Percentiles rank a stretch among this genome's conserved stretches.
These are phyloP conservation scores for Psettodes erumei DNA, from an alignment of 2,113 vertebrate species.

Conservation along the genomic window DNA sequence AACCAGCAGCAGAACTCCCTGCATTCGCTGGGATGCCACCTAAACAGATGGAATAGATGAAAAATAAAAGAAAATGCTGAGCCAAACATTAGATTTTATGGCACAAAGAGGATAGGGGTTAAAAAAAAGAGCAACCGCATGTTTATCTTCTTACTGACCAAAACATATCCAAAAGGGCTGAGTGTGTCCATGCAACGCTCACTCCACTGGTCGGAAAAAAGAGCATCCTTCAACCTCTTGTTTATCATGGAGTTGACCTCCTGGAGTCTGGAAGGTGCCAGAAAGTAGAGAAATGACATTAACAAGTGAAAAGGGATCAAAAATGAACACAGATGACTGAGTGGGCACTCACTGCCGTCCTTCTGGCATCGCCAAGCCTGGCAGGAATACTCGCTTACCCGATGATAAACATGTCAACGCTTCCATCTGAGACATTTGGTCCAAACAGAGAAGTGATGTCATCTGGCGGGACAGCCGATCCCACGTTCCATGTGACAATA, in stretches of 20 bases:
- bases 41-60: constrained; percentile 52
- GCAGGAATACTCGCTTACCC: constrained; percentile 87
- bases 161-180: constrained; percentile 91
- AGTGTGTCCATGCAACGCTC: constrained; percentile 96
- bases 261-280: constrained; percentile 86
- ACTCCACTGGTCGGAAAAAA: constrained; percentile 98
- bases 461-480: constrained; percentile 92
- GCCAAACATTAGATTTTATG: background rate
- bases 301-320: constrained; percentile 18
- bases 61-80: background rate
- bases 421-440: constrained; percentile 85
- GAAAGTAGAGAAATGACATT: constrained; percentile 33
- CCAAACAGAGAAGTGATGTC: constrained; percentile 93
- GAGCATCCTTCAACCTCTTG: constrained; percentile 94
- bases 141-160: constrained; percentile 83
- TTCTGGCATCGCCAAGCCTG: constrained; percentile 53
- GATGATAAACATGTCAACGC: constrained; percentile 92
- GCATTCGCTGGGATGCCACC: constrained; percentile 97
- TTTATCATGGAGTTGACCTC: constrained; percentile 99
- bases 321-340: constrained; percentile 67
- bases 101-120: background rate
- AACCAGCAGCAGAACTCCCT: constrained; percentile 93
- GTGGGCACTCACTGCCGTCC: constrained; percentile 67
- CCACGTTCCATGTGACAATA: constrained; percentile 97
- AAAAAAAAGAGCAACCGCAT: background rate